These are phyloP conservation scores for Pycnomerus fuliginosus DNA, from an alignment of 2,888 invertebrate species.

Conservation along the genomic window DNA sequence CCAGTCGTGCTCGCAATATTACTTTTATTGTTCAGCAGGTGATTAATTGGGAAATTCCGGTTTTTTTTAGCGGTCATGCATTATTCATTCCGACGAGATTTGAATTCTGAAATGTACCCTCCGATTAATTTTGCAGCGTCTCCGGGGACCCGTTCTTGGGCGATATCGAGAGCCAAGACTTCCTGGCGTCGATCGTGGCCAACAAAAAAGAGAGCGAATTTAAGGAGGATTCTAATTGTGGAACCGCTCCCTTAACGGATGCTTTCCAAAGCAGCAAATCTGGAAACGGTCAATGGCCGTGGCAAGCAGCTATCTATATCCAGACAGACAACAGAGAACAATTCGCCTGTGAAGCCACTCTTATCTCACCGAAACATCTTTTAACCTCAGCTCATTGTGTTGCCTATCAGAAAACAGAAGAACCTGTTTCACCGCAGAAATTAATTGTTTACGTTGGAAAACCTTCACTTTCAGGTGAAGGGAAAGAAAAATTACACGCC, in stretches of 20 bases:
- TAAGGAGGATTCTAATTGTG: conserved; percentile 18
- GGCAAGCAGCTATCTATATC: conserved; percentile 27
- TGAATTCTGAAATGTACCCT: too few species aligned
- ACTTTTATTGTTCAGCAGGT: too few species aligned
- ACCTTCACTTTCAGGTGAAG: conserved; percentile 6
- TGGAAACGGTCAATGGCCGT: conserved; percentile 22
- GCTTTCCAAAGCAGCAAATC: conserved; percentile 5
- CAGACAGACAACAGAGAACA: conserved; percentile 17
- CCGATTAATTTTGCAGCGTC: too few species aligned
- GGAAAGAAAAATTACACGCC: conserved; percentile 41
- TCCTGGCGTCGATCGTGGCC: conserved; percentile 19
- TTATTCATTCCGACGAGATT: too few species aligned
- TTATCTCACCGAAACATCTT: conserved; percentile 29
- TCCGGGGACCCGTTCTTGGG: conserved; percentile 21
- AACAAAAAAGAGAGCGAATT: conserved; percentile 1
- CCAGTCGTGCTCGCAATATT: too few species aligned
- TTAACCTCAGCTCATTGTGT: conserved; percentile 38
- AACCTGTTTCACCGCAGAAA: conserved; percentile 17
- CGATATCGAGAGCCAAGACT: conserved; percentile 26
- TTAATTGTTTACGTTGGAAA: conserved; percentile 26
- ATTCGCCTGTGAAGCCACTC: conserved; percentile 30
- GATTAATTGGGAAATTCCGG: too few species aligned
- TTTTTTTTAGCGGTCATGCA: too few species aligned
- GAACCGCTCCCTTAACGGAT: conserved; percentile 6
- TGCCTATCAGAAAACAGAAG: conserved; percentile 26